A percentile compares a stretch with the other conserved stretches of the same genome.
Conservation (phyloP, 2,113 vertebrate species). For the Aphyosemion australe region DNA sequence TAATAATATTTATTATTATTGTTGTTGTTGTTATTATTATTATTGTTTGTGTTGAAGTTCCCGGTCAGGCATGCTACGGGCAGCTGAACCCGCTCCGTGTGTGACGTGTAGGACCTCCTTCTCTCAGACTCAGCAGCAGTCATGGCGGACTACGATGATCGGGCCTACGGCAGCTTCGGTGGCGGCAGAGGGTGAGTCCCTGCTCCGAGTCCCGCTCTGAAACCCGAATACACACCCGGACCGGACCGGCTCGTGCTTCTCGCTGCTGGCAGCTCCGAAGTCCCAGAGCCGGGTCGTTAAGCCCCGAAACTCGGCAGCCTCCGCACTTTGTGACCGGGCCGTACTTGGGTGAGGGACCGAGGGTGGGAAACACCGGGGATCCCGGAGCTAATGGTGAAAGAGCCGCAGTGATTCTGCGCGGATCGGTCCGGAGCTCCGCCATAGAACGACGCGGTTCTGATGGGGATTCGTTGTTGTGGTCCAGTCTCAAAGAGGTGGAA, state of each 20-base stretch:
- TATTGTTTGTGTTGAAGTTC: slow-evolving; percentile 7
- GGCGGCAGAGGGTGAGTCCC: slow-evolving; percentile 90
- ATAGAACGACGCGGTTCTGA: fast-evolving
- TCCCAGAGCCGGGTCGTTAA: not conserved
- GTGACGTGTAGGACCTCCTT: slow-evolving; percentile 87
- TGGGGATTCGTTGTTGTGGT: fast-evolving
- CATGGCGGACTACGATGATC: slow-evolving; percentile 98
- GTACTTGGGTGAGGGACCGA: slow-evolving; percentile 31
- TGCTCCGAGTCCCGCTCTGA: not conserved
- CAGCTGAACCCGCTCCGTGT: slow-evolving; percentile 74
- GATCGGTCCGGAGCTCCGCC: not conserved
- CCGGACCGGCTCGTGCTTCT: not conserved
- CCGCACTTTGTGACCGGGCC: not conserved
- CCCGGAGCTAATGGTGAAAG: not conserved
- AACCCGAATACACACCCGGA: not conserved
- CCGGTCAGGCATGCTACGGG: slow-evolving; percentile 81
- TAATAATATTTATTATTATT: too few relatives aligned
- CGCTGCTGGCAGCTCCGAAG: not conserved
- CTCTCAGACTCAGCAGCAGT: slow-evolving; percentile 84
- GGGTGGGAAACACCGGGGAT: slow-evolving; percentile 60
- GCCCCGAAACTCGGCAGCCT: slow-evolving; percentile 12
- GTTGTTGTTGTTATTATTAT: too few relatives aligned
- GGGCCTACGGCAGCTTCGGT: slow-evolving; percentile 94
- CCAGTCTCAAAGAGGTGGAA: not conserved
- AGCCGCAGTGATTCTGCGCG: slow-evolving; percentile 1